Conservation (phyloP, 2,888 invertebrate genomes). For the Philereme transversata region DNA sequence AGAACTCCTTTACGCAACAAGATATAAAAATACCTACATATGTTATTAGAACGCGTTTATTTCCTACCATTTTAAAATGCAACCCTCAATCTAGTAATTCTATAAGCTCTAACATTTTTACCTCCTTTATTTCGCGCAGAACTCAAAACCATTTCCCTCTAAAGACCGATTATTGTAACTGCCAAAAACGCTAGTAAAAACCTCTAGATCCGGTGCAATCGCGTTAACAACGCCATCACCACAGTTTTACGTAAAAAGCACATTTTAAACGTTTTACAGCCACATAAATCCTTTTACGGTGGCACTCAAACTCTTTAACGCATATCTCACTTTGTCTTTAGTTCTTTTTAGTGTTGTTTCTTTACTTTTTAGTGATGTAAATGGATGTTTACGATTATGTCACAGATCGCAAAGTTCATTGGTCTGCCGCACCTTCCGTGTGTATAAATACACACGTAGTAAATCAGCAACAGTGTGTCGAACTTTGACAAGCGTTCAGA, state of each 20-base stretch:
- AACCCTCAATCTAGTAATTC: no score
- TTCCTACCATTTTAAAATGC: no score
- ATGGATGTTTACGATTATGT: slow-evolving; percentile 40
- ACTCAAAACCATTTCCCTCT: no score
- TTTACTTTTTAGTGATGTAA: slow-evolving; percentile 28
- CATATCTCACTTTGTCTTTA: slow-evolving; percentile 30
- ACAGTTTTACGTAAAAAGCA: slow-evolving; percentile 29
- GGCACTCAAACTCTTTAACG: slow-evolving; percentile 32
- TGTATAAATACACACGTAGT: slow-evolving; percentile 25
- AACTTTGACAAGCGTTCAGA: slow-evolving; percentile 79
- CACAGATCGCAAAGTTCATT: slow-evolving; percentile 27
- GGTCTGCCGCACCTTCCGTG: slow-evolving; percentile 28
- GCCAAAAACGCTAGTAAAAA: slow-evolving; percentile 19
- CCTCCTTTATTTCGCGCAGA: no score
- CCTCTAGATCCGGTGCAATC: slow-evolving; percentile 26
- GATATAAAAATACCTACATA: no score
- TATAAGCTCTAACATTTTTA: no score
- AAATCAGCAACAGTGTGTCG: slow-evolving; percentile 52
- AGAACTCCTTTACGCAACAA: no score
- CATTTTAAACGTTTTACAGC: slow-evolving; percentile 31
- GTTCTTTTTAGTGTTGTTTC: slow-evolving; percentile 25
- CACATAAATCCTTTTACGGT: slow-evolving; percentile 34
- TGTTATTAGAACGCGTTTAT: no score
- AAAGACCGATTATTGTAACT: slow-evolving; percentile 5
- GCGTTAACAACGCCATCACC: slow-evolving; percentile 25